phyloP scores from a whole-genome alignment of 2,797 vertebrate species.

The Scolopax bukidnonensis region DNA sequence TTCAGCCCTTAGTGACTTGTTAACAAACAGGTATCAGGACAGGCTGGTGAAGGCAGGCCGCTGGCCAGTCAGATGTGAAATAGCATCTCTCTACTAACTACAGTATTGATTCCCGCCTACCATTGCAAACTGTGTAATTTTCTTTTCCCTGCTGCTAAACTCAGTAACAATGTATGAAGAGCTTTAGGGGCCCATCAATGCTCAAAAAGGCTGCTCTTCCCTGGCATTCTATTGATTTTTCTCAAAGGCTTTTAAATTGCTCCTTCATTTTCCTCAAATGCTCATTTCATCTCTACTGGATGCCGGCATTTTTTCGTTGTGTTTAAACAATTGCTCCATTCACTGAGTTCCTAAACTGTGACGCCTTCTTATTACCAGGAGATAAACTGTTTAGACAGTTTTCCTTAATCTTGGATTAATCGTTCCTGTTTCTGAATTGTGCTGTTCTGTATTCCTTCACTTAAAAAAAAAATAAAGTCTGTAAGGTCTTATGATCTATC shows the following conservation, averaged over 20 bases:
- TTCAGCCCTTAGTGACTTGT: slow-evolving; percentile 88
- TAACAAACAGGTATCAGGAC: slow-evolving; percentile 86
- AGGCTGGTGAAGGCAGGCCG: slow-evolving; percentile 74
- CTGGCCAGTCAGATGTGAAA: slow-evolving; percentile 97
- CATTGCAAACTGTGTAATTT: slow-evolving; percentile 80
- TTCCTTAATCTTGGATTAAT: slow-evolving; percentile 85
- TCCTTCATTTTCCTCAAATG: slow-evolving; percentile 83
- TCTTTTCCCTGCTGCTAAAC: slow-evolving; percentile 81
- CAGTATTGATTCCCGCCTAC: slow-evolving; percentile 89
- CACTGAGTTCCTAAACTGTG: slow-evolving; percentile 81
- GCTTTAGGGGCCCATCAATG: slow-evolving; percentile 78
- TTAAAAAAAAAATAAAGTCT: slow-evolving; percentile 4
- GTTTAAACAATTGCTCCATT: slow-evolving; percentile 84
- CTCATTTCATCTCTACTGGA: slow-evolving; percentile 81
- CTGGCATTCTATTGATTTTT: slow-evolving; percentile 86
- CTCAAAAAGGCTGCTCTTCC: slow-evolving; percentile 78
- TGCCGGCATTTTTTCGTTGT: slow-evolving; percentile 75
- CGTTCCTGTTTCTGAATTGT: slow-evolving; percentile 73
- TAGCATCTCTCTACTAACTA: slow-evolving; percentile 95
- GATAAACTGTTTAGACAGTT: slow-evolving; percentile 84
- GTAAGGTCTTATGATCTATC: slow-evolving; percentile 42
- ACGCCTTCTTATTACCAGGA: slow-evolving; percentile 82
- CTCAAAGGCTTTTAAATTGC: slow-evolving; percentile 87
- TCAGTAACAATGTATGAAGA: slow-evolving; percentile 80
- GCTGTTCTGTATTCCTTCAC: slow-evolving; percentile 76